These are phyloP conservation scores for Volucella inanis DNA, from an alignment of 2,888 invertebrate genomes.

Conservation along the genomic window DNA sequence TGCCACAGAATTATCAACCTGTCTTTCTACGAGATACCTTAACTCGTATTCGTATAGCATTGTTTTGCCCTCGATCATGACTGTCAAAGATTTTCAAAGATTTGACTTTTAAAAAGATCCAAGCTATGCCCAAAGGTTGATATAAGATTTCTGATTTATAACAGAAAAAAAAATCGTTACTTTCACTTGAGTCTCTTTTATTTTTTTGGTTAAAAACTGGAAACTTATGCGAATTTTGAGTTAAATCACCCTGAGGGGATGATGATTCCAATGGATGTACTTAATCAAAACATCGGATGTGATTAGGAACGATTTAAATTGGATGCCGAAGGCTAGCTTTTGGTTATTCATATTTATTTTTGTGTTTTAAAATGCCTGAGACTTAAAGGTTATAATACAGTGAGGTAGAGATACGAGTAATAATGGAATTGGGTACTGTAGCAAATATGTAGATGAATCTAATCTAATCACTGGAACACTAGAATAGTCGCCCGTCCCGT, in stretches of 20 bases:
- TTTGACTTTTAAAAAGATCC: constrained; percentile 9
- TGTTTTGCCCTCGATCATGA: constrained; percentile 36
- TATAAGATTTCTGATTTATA: constrained; percentile 14
- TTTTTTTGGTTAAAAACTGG: constrained; percentile 9
- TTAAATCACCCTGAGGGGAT: constrained; percentile 13
- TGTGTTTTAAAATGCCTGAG: constrained; percentile 1
- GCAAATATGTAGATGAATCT: too few relatives aligned
- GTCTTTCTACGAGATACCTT: neutral
- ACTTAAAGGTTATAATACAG: neutral
- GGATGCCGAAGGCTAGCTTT: neutral
- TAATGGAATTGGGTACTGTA: too few relatives aligned
- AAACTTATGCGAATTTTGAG: constrained; percentile 40
- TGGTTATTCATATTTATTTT: constrained; percentile 10
- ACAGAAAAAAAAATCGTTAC: constrained; percentile 6
- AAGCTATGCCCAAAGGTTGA: constrained; percentile 18
- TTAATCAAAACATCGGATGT: neutral
- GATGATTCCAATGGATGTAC: constrained; percentile 10
- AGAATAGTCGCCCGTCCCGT: too few relatives aligned
- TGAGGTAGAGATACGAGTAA: neutral
- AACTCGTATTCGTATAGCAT: neutral
- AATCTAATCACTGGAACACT: too few relatives aligned
- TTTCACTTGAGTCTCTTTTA: constrained; percentile 31
- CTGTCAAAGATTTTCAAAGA: constrained; percentile 10
- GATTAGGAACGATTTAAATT: constrained; percentile 2
- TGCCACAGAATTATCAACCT: neutral